Conservation (phyloP, 2,113 vertebrate genomes). For the Sturnus vulgaris region DNA sequence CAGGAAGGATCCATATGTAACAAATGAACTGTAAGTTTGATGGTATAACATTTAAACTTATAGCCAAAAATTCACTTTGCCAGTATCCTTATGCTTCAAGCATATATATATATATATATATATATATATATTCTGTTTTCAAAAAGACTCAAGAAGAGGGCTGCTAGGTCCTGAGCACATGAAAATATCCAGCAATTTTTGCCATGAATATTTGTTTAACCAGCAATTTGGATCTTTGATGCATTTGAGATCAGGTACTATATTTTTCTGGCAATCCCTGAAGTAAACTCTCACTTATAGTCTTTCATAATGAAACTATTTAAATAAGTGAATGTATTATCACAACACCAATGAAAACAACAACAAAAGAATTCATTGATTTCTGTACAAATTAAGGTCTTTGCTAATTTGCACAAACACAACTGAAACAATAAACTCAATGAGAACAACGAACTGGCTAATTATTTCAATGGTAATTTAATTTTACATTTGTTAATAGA, state of each 20-base stretch:
- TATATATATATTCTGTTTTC: not conserved
- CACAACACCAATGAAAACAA: not conserved
- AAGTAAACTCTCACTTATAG: not conserved
- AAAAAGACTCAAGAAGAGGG: not conserved
- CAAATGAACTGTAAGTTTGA: not conserved
- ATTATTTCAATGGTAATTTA: constrained; percentile 68
- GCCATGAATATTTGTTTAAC: not conserved
- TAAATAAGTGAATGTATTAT: constrained; percentile 34
- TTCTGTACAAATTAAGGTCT: constrained; percentile 54
- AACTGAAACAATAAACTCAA: constrained; percentile 65
- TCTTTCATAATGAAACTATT: constrained; percentile 9
- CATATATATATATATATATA: not conserved
- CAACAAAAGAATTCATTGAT: constrained; percentile 47
- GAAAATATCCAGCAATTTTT: not conserved
- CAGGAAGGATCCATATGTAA: not conserved
- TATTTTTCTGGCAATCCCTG: not conserved
- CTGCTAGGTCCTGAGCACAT: not conserved
- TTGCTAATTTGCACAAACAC: constrained; percentile 52
- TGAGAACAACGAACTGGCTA: constrained; percentile 59
- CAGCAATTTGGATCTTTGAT: not conserved
- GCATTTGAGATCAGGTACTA: not conserved
- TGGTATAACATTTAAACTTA: not conserved
- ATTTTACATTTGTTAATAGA: constrained; percentile 68
- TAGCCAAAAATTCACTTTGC: not conserved
- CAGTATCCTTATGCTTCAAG: not conserved